A percentile compares a stretch with the other conserved stretches of the same genome.
These are phyloP conservation scores for Melanogrammus aeglefinus DNA, from an alignment of 2,797 vertebrate species.

Conservation along the genomic window DNA sequence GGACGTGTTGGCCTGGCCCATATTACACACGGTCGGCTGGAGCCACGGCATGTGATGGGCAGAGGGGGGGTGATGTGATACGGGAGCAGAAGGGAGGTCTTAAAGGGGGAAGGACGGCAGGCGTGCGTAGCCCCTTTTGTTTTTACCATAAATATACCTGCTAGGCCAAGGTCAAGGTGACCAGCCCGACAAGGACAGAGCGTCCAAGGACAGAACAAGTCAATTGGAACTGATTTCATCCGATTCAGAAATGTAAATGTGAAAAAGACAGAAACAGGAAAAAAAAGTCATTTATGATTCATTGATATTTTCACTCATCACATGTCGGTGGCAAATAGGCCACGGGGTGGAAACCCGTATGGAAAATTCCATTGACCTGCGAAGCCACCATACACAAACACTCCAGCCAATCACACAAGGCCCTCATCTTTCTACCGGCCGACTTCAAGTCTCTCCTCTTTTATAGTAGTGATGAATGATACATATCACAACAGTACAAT, in stretches of 20 bases:
- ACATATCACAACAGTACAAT: no score
- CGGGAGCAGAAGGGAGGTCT: not conserved
- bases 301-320: constrained; percentile 1
- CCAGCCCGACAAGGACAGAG: not conserved
- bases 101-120: not conserved
- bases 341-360: constrained; percentile 33
- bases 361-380: constrained; percentile 63
- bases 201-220: no score
- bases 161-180: not conserved
- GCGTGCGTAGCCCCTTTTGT: not conserved
- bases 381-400: constrained; percentile 50
- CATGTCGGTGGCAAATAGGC: constrained; percentile 18
- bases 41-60: no score
- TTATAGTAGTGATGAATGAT: not conserved
- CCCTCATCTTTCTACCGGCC: constrained; percentile 22
- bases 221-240: no score
- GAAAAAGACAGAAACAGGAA: no score
- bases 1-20: no score
- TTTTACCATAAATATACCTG: not conserved
- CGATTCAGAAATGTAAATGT: no score
- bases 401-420: constrained; percentile 11
- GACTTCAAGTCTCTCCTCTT: not conserved
- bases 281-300: not conserved
- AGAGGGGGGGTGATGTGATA: not conserved
- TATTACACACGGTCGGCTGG: no score